Conservation (phyloP, 2,797 vertebrate genomes). For the Sandelia bainsii region DNA sequence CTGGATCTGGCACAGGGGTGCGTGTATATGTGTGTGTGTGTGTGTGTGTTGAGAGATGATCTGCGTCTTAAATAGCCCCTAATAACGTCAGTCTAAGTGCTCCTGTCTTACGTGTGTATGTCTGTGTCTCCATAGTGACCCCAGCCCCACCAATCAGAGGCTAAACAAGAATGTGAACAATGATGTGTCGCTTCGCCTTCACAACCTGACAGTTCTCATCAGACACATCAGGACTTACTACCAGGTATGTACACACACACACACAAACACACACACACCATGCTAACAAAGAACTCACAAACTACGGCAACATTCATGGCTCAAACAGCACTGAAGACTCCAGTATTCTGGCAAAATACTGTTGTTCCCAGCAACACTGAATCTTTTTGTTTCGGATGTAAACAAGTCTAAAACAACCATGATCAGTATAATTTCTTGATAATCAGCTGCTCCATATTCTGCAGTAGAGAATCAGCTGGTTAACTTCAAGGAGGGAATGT, state of each 20-base stretch:
- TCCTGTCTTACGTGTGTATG: constrained; percentile 29
- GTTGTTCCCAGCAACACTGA: not conserved
- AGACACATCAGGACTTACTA: constrained; percentile 78
- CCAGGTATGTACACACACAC: constrained; percentile 63
- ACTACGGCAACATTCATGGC: not conserved
- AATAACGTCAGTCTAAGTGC: constrained; percentile 26
- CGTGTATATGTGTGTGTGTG: constrained; percentile 11
- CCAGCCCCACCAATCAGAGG: constrained; percentile 73
- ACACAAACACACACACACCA: constrained; percentile 8
- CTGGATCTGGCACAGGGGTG: constrained; percentile 15
- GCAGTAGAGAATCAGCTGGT: not conserved
- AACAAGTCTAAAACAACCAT: not conserved
- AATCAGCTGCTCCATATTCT: not conserved
- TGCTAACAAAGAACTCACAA: not conserved
- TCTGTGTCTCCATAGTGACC: constrained; percentile 72
- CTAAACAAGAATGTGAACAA: constrained; percentile 79
- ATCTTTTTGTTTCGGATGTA: not conserved
- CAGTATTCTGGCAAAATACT: too few species aligned
- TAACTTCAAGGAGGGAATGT: not conserved
- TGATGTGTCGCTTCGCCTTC: constrained; percentile 73
- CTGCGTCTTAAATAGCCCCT: constrained; percentile 41
- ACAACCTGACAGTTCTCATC: constrained; percentile 77
- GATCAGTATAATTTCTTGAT: not conserved
- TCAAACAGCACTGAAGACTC: not conserved
- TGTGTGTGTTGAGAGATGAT: constrained; percentile 12